A percentile compares a stretch with the other conserved stretches of the same genome.
Evolutionary conservation across 2,888 invertebrate genomes (phyloP).

Genomic region (Rotaria macrura): DNA sequence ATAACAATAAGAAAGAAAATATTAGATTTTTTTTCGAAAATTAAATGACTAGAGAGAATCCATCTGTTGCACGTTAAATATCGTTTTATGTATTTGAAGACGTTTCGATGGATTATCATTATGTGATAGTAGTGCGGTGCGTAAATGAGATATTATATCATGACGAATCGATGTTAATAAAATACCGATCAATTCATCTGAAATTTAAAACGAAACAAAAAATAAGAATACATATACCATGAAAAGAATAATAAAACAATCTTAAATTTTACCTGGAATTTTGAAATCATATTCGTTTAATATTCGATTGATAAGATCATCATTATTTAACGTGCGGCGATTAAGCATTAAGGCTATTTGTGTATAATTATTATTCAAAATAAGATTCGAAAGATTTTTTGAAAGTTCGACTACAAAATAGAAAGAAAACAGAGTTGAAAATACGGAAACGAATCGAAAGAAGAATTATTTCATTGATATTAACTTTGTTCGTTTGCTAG

Average conservation of each 20-base stretch:
- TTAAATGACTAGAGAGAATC: not conserved
- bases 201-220: not conserved
- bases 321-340: not conserved
- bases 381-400: not conserved
- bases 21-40: not conserved
- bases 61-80: not conserved
- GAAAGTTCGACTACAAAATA: conserved; percentile 9
- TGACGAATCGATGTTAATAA: not conserved
- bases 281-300: not conserved
- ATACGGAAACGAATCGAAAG: not conserved
- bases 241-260: not conserved
- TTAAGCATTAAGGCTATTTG: not conserved
- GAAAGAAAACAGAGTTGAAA: not conserved
- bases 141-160: not conserved
- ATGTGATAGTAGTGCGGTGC: not conserved
- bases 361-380: not conserved
- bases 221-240: not conserved
- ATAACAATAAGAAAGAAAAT: not conserved
- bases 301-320: not conserved
- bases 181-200: not conserved
- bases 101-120: not conserved
- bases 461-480: not conserved
- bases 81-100: not conserved
- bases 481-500: not conserved
- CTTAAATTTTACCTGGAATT: not conserved